Base-by-base conservation (phyloP, 2,797 vertebrate genomes). In the Aldrovandia affinis region DNA sequence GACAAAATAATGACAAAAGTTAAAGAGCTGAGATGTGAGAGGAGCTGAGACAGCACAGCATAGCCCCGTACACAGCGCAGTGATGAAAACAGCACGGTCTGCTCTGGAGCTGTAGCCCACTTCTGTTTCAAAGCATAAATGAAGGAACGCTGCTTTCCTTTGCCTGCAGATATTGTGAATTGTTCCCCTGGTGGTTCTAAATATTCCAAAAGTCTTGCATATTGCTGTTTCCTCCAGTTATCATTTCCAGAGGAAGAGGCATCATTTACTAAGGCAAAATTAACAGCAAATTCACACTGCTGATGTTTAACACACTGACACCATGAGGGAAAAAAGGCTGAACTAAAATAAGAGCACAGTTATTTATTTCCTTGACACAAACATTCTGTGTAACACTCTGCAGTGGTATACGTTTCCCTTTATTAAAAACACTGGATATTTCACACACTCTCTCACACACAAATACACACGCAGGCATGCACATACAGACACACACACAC, bases 321-420 rank as follows among this genome's bases (percentile, higher is more conserved):
- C 68, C 33, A 12, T 54, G 68, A n/a, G 39, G 33, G 44, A 42
- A 77, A 30, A n/a, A 86, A 54, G 36, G 14, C 68, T 30, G 14
- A 73, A 42, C 33, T 73, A 70, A 70, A 73, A 44, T 18, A 52
- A 54, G 59, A 70, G 33, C 25, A 47, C 63, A 89, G 84, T 91
- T 90, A 92, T 93, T 93, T 93, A 93, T 89, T 81, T 85, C 79
- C 86, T 84, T 89, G 90, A 89, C 87, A 88, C 88, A 90, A 89
- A 89, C 92, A 93, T 87, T 90, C 83, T 90, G 79, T 42, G 89
- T 88, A 89, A 90, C 89, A 75, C 70, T 87, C 80, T 85, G 89
- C 89, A 85, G 86, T 65, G 18, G 68, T 85, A 81, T 22, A 36
- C n/a, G 78, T 70, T 78, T n/a, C 30, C 68, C 70, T 75, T 30